phyloP scores from a whole-genome alignment of 2,113 vertebrate species.

The Addax nasomaculatus region DNA sequence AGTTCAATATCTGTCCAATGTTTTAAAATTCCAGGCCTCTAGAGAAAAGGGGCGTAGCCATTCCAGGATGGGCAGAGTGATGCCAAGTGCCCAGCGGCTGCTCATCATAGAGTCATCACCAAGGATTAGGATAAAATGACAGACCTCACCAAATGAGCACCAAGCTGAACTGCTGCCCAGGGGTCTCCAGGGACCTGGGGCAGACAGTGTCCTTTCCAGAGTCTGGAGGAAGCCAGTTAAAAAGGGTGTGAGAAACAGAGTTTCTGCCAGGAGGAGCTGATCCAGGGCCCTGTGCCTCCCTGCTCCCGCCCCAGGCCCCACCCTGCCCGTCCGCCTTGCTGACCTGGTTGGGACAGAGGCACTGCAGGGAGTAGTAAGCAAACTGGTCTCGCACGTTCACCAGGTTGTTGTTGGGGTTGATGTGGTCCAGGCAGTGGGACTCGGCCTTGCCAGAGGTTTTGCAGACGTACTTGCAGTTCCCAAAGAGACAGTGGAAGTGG shows the following conservation, averaged over 20 bases:
- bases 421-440: constrained; percentile 99
- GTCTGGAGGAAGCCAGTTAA: background rate
- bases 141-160: background rate
- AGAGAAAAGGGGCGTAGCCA: background rate
- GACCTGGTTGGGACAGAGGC: constrained; percentile 99
- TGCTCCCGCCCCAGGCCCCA: background rate
- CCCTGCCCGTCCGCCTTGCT: rapidly evolving
- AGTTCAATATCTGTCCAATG: background rate
- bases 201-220: background rate
- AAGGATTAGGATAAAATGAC: background rate
- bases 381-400: constrained; percentile 98
- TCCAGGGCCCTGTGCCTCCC: background rate
- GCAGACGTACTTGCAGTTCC: constrained; percentile 99
- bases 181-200: background rate
- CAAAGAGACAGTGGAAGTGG: constrained; percentile 99
- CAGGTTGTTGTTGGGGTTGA: constrained; percentile 98
- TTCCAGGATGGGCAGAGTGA: background rate
- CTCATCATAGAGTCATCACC: background rate
- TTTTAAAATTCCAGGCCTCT: constrained; percentile 13
- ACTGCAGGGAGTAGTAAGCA: constrained; percentile 97
- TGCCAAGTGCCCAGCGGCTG: background rate
- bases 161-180: background rate
- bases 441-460: constrained; percentile 99
- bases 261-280: background rate
- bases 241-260: background rate